These are phyloP conservation scores for Rattus rattus DNA, from an alignment of 2,113 vertebrate genomes.

Conservation along the genomic window DNA sequence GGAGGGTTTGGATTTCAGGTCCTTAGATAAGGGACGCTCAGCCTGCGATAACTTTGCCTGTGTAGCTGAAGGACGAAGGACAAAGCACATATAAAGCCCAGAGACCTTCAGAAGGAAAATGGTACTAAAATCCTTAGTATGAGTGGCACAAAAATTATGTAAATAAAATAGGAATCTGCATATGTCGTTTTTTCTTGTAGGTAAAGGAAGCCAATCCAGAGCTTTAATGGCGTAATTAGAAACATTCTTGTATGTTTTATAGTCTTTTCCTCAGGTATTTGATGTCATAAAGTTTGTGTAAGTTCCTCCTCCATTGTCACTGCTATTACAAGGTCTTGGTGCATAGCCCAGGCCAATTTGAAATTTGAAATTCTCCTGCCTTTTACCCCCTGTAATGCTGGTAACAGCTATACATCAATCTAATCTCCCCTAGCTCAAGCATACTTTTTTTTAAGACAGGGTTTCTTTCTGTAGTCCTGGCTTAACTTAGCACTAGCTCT, in stretches of 20 bases:
- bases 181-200: constrained; percentile 1
- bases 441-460: neutral
- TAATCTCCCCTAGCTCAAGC: neutral
- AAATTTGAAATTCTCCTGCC: neutral
- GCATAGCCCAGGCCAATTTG: too few species aligned
- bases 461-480: neutral
- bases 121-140: constrained; percentile 14
- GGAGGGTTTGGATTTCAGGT: neutral
- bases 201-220: neutral
- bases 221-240: constrained; percentile 21
- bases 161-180: neutral
- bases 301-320: neutral
- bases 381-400: neutral
- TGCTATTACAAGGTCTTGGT: neutral
- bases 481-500: neutral
- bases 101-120: constrained; percentile 48
- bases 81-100: neutral
- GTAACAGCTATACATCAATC: neutral
- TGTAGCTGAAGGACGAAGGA: neutral
- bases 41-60: neutral
- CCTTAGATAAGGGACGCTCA: neutral
- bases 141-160: neutral
- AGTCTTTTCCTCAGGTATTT: neutral
- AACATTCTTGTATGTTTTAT: constrained; percentile 32
- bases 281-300: neutral